Evolutionary conservation across 2,888 invertebrate species (phyloP), one percentile per base, ranked within the genome.

Genomic region (Mellilla xanthometata): DNA sequence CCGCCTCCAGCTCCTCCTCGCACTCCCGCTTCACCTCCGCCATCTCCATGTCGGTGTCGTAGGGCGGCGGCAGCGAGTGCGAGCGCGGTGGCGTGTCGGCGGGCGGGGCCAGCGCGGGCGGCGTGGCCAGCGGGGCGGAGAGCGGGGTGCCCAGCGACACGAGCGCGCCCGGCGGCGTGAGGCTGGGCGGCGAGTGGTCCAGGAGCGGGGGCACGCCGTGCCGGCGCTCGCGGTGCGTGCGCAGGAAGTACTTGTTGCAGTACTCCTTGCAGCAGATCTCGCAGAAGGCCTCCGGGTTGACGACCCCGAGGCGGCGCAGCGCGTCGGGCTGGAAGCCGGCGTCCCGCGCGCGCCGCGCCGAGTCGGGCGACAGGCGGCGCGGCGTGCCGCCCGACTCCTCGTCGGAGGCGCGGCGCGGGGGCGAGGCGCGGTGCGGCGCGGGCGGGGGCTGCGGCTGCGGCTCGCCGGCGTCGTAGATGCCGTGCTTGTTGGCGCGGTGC

Each of bases 401-500:
- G 48, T 87, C 87, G 26, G 87, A 86, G 7, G 80, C 62, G 8
- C 87, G 76, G 2, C 87, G 77, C 22, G 81, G 81, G 9, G 92
- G 92, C 0, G 92, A 90, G 0, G 83, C 88, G 39, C 89, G 80
- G 30, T 24, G 24, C 7, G 89, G 80, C 31, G 65, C 69, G 15
- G 81, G 82, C 0, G 81, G 83, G 0, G 78, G 75, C 4, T 80
- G 80, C 23, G 83, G 81, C 45, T 80, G 75, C 0, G 68, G 72
- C 5, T 76, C 81, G 15, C 78, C 76, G 2, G 86, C 93, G 47
- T 93, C 93, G 73, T 96, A 97, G 58, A 99, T 97, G 15, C 98
- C 98, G 80, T 99, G 99, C 73, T 98, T 98, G 81, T 98, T 98
- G 22, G 98, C 97, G 80, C 97, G 97, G 90, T 99, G 99, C 46